These are phyloP conservation scores for Urocitellus parryii DNA, from an alignment of 2,113 vertebrate species.

Conservation along the genomic window DNA sequence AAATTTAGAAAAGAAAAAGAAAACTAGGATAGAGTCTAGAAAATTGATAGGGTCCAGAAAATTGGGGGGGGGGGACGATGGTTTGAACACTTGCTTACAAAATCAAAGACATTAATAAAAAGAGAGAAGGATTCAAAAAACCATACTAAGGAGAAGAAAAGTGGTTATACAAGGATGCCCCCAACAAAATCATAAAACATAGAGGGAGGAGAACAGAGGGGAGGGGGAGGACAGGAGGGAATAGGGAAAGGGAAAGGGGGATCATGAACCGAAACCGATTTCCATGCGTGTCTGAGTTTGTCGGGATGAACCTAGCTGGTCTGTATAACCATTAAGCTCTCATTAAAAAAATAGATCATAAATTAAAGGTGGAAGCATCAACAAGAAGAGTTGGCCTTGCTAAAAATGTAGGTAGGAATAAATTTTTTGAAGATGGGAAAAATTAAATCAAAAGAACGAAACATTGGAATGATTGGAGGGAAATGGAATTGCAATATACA, in stretches of 20 bases:
- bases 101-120: conserved; percentile 15
- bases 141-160: background rate
- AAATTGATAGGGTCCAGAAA: background rate
- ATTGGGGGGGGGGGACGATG: background rate
- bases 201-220: too few species aligned
- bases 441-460: background rate
- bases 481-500: background rate
- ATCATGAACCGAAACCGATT: too few species aligned
- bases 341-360: background rate
- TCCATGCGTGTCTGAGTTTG: too few species aligned
- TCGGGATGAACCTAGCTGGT: too few species aligned
- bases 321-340: too few species aligned
- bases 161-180: background rate
- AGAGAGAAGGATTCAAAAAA: background rate
- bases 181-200: background rate
- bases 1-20: background rate
- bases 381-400: background rate
- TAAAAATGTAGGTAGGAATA: background rate
- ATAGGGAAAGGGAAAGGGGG: too few species aligned
- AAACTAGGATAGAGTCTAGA: background rate
- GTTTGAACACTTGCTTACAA: background rate
- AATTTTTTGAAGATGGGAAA: background rate
- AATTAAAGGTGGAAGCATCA: background rate
- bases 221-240: too few species aligned
- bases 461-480: background rate